Evolutionary conservation across 2,888 invertebrate species (phyloP).

Genomic region (Limnephilus rhombicus): DNA sequence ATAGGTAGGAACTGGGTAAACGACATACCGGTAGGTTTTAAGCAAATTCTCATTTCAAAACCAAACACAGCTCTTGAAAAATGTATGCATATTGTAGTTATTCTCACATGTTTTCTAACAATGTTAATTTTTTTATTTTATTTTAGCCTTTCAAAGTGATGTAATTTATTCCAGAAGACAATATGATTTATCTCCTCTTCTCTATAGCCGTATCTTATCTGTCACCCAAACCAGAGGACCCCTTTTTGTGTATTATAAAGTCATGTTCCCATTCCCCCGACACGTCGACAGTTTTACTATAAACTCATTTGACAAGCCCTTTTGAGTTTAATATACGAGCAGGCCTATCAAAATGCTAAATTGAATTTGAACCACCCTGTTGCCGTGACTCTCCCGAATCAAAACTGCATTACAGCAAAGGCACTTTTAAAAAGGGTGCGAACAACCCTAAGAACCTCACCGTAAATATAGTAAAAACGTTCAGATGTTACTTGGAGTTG

Average conservation of each 20-base stretch:
- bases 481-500: not conserved
- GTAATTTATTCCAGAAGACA: constrained; percentile 11
- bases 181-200: constrained; percentile 10
- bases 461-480: not conserved
- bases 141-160: not conserved
- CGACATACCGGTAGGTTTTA: no score
- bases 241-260: constrained; percentile 7
- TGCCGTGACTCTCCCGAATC: not conserved
- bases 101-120: no score
- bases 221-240: not conserved
- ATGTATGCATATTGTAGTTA: no score
- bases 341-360: constrained; percentile 56
- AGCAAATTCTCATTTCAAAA: no score
- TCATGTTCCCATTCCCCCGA: constrained; percentile 5
- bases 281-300: constrained; percentile 39
- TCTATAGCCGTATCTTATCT: not conserved
- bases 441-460: not conserved
- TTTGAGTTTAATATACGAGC: constrained; percentile 38
- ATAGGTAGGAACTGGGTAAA: no score
- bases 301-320: constrained; percentile 45
- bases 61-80: no score
- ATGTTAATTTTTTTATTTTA: no score
- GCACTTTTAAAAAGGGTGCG: not conserved
- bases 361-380: constrained; percentile 46
- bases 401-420: not conserved